Evolutionary conservation across 2,113 vertebrate genomes (phyloP), one percentile per base, ranked within the genome.

Genomic region (Microcebus jonahi): DNA sequence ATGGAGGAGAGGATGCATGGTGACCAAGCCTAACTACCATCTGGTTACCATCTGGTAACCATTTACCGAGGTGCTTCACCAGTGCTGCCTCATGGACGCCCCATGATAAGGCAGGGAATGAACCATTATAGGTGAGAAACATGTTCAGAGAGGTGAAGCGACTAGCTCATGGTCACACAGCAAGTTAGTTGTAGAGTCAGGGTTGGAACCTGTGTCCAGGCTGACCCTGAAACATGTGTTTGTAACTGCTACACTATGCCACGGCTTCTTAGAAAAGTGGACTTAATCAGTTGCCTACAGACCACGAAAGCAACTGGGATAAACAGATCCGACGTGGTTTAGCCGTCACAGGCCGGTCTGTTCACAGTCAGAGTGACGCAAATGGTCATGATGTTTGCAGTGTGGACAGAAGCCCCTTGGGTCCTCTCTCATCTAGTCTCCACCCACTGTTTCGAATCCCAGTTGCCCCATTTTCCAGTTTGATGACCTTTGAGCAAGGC

Each of bases 141-240:
- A 57, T 67, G 70, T 70, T 81, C 80, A 95, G 96, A 88, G 70
- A 80, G 50, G 90, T 57, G 17, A 31, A n/a, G 17, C 23, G 36
- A 61, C 25, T 5, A 13, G 50, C 45, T 81, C 53, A 23, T 73
- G 29, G 76, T 76, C 90, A 76, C 73, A 87, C 36, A 84, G 82
- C 65, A 21, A 0, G 20, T n/a, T 36, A 53, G 45, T 4, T 12
- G 79, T 8, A 36, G 61, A 73, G 45, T 73, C 31, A 9, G 59
- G 45, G 39, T 76, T 88, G 31, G 39, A 75, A 12, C 48, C 36
- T 27, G 25, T 21, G 48, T 55, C 71, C 36, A 7, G 71, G 27
- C 9, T 31, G 57, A 48, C 31, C 61, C 63, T 39, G 75, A 84
- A 55, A 39, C 0, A 0, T 27, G 27, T 77, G 9, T 50, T 34